Base-by-base conservation (phyloP, 2,888 invertebrate species). In the Strigamia maritima region DNA sequence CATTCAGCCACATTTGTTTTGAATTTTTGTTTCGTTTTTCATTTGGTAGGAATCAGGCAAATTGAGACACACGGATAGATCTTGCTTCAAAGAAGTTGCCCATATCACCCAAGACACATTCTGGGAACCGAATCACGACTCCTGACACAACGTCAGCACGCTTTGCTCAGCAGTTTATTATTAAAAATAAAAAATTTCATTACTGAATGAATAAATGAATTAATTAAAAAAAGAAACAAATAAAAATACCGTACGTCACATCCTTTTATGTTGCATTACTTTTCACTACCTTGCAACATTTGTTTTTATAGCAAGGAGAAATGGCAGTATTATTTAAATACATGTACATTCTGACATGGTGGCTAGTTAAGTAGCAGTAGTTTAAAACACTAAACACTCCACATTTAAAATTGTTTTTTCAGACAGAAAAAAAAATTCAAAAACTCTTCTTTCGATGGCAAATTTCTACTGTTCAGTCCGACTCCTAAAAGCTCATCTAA, bases 381-480 rank as follows among this genome's bases (percentile, higher is more conserved):
- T 54, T 54, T 54, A 54, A 74, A 28, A 74, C 31, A 74, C 28
- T 74, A 74, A 74, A 74, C 28, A 28, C 35, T 74, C 75, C 28
- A 76, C 76, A 26, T 16, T 44, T 77, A 77, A 77, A 49, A 77
- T 54, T 77, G 77, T 77, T 77, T 35, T 28, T 24, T 38, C 1
- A 14, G 77, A 76, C n/a, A 77, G 49, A 77, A 54, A 35, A 26
- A 54, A 26, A 77, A 24, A 54, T 16, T 26, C 24, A 6, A 77
- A 54, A 77, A 38, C 14, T 26, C 54, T 14, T 28, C 10, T 8
- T 14, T 44, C 16, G 77, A 54, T 77, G 54, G 54, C 19, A 26
- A 35, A 28, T 24, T 26, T 77, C 54, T 54, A 54, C 54, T 19
- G n/a, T 54, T 54, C 54, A 54, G 54, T 54, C 22, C 54, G n/a